phyloP scores from a whole-genome alignment of 2,888 invertebrate species.

The Standfussiana lucernea region DNA sequence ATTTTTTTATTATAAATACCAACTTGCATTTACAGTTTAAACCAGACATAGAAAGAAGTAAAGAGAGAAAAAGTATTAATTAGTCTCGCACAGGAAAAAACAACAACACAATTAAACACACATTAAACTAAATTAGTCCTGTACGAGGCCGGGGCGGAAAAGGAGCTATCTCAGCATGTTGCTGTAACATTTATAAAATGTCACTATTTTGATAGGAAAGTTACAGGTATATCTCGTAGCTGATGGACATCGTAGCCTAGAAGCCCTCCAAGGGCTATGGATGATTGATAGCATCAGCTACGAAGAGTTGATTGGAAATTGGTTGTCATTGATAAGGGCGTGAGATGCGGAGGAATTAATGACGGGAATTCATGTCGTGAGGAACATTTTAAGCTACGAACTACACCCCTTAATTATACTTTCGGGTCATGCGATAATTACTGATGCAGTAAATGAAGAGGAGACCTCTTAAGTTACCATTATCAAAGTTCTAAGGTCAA shows the following conservation, averaged over 20 bases:
- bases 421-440: background rate
- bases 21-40: background rate
- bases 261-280: background rate
- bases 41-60: too few species aligned
- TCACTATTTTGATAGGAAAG: background rate
- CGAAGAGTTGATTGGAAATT: background rate
- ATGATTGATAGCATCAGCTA: background rate
- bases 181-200: background rate
- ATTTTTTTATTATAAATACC: background rate
- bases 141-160: background rate
- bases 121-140: background rate
- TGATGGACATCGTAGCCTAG: background rate
- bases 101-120: background rate
- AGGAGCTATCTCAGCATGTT: background rate
- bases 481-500: conserved; percentile 15
- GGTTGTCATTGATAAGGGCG: background rate
- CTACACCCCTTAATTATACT: background rate
- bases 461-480: conserved; percentile 15
- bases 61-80: too few species aligned
- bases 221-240: background rate
- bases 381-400: background rate
- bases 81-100: background rate
- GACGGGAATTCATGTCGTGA: background rate
- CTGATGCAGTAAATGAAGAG: background rate
- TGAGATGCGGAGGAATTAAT: too few species aligned